These are phyloP conservation scores for Brassicogethes aeneus DNA, from an alignment of 2,888 invertebrate species.

Conservation along the genomic window DNA sequence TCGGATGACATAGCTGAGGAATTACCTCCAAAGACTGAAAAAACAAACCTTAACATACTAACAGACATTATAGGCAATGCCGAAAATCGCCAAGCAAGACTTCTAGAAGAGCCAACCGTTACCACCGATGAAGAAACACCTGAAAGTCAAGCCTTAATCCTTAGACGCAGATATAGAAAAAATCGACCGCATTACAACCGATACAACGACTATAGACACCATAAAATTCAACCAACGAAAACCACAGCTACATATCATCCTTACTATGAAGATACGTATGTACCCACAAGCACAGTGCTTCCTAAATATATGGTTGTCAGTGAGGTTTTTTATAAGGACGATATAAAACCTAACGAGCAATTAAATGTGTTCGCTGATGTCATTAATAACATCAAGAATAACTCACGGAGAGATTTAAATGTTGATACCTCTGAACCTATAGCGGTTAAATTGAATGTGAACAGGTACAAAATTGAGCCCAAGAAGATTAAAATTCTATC, in stretches of 20 bases:
- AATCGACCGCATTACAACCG: slow-evolving; percentile 9
- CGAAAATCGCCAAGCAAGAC: slow-evolving; percentile 7
- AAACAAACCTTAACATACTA: not conserved
- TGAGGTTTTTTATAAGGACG: slow-evolving; percentile 37
- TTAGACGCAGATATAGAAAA: slow-evolving; percentile 13
- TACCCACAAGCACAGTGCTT: slow-evolving; percentile 17
- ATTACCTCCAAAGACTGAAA: not conserved
- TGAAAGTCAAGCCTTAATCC: slow-evolving; percentile 14
- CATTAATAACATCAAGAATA: slow-evolving; percentile 41
- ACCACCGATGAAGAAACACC: slow-evolving; percentile 10
- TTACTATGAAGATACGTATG: slow-evolving; percentile 5
- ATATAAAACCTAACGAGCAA: slow-evolving; percentile 39
- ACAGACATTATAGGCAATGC: slow-evolving; percentile 1
- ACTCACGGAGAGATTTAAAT: slow-evolving; percentile 16
- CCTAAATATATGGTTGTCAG: slow-evolving; percentile 28
- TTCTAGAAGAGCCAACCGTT: not conserved
- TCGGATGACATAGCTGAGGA: slow-evolving; percentile 1
- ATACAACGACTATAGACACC: slow-evolving; percentile 16
- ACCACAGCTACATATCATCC: slow-evolving; percentile 6
- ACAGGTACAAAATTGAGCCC: slow-evolving; percentile 4
- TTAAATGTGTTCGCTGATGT: slow-evolving; percentile 44
- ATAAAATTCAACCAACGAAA: slow-evolving; percentile 7
- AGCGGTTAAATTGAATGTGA: slow-evolving; percentile 10
- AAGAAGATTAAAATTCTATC: slow-evolving; percentile 13
- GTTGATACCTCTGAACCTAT: slow-evolving; percentile 14